phyloP scores from a whole-genome alignment of 2,888 invertebrate genomes.

The Erpobdella octoculata region DNA sequence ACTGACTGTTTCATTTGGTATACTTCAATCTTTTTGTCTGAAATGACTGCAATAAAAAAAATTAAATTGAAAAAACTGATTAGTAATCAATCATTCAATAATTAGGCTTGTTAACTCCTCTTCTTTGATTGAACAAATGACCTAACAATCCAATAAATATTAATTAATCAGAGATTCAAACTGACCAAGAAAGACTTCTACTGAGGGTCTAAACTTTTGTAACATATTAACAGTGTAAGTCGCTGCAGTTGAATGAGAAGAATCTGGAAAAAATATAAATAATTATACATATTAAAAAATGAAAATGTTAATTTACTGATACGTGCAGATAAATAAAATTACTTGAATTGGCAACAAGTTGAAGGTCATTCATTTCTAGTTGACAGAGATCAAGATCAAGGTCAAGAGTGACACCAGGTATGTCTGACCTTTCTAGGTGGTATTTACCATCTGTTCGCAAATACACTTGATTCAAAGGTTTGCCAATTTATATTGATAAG shows the following conservation, averaged over 20 bases:
- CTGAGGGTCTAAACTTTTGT: neutral
- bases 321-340: too few relatives aligned
- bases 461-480: too few relatives aligned
- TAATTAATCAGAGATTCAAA: too few relatives aligned
- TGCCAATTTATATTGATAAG: too few relatives aligned
- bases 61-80: neutral
- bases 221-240: neutral
- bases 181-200: neutral
- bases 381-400: slow-evolving; percentile 46
- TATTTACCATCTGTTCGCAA: slow-evolving; percentile 43
- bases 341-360: slow-evolving; percentile 45
- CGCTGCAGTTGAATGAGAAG: neutral
- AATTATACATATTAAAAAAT: too few relatives aligned
- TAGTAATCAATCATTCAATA: too few relatives aligned
- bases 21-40: neutral
- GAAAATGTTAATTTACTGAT: too few relatives aligned
- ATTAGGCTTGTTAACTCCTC: too few relatives aligned
- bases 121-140: too few relatives aligned
- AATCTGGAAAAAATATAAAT: too few relatives aligned
- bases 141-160: too few relatives aligned
- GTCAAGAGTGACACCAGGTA: slow-evolving; percentile 49
- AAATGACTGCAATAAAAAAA: neutral
- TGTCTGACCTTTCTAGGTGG: slow-evolving; percentile 50
- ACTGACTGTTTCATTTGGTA: neutral
- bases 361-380: slow-evolving; percentile 50